Conservation (phyloP, 1,140 invertebrate genomes). For the Sycobia sp. region DNA sequence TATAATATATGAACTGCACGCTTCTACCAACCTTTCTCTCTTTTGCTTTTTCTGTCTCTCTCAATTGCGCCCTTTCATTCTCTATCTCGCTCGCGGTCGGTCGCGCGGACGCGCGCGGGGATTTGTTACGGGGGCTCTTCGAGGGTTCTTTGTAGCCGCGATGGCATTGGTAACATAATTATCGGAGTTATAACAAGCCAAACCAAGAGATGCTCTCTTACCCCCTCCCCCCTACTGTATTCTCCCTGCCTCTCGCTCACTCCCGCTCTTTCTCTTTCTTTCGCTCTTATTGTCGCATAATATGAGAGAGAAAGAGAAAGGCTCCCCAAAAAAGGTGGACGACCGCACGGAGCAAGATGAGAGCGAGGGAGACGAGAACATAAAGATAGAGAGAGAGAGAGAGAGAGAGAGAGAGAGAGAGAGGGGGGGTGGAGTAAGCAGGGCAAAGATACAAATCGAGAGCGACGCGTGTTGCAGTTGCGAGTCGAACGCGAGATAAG, state of each 20-base stretch:
- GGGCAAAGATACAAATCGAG: constrained; percentile 19
- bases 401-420: no score
- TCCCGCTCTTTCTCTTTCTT: background rate
- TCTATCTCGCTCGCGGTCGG: background rate
- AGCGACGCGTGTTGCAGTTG: constrained; percentile 1
- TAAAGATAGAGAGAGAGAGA: no score
- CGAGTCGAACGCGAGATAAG: constrained; percentile 48
- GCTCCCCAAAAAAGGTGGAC: background rate
- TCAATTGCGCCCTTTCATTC: background rate
- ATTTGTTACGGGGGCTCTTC: constrained; percentile 30
- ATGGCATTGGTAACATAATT: constrained; percentile 64
- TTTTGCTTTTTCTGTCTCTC: background rate
- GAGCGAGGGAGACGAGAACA: background rate
- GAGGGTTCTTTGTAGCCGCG: constrained; percentile 57
- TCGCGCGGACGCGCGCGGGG: constrained; percentile 10
- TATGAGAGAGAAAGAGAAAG: background rate
- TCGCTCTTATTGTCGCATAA: background rate
- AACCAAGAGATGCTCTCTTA: constrained; percentile 47
- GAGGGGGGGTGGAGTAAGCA: background rate
- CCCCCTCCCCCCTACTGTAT: no score
- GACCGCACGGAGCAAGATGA: background rate
- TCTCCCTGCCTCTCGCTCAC: background rate
- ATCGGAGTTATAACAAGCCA: constrained; percentile 63
- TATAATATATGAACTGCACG: no score
- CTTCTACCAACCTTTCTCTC: no score